Evolutionary conservation across 1,140 invertebrate species (phyloP).

Genomic region (Drosophila arawakana): DNA sequence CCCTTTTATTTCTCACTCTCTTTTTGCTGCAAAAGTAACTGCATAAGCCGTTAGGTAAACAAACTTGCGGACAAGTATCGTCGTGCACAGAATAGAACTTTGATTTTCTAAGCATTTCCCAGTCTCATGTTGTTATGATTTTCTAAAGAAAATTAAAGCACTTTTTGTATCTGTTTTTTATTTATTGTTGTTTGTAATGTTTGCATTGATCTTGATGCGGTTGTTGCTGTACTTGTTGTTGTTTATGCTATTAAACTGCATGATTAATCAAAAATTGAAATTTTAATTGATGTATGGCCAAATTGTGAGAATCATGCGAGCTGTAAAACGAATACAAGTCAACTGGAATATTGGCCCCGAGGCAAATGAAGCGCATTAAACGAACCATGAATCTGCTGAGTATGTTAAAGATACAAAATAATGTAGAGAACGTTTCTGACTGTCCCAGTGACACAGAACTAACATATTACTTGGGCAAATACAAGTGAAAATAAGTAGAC

Average conservation of each 20-base stretch:
- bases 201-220: conserved; percentile 10
- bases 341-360: conserved; percentile 19
- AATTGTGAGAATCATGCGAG: conserved; percentile 73
- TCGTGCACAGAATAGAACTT: conserved; percentile 14
- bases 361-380: conserved; percentile 76
- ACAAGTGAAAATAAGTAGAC: conserved; percentile 33
- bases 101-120: conserved; percentile 5
- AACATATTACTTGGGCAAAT: conserved; percentile 23
- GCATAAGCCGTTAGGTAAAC: conserved; percentile 49
- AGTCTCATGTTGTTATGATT: background rate
- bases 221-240: conserved; percentile 1
- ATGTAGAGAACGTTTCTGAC: conserved; percentile 30
- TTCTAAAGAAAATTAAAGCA: conserved; percentile 40
- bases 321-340: background rate
- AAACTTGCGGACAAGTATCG: conserved; percentile 4
- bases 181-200: conserved; percentile 19
- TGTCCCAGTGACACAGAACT: conserved; percentile 71
- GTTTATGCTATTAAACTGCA: conserved; percentile 51
- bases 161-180: conserved; percentile 10
- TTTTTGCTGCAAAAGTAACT: conserved; percentile 22
- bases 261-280: conserved; percentile 74
- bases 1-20: background rate
- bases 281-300: conserved; percentile 54
- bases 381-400: conserved; percentile 44
- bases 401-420: conserved; percentile 40